A percentile compares a stretch with the other conserved stretches of the same genome.
Conservation (phyloP, 1,140 invertebrate species). For the Apis mellifera region Amel_HAv3.1 CM009943.2:6287001-6287500, state of each 20-base stretch:
- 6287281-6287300: slow-evolving; percentile 64
- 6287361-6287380: slow-evolving; percentile 34
- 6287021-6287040: slow-evolving; percentile 71
- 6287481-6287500: too few species aligned
- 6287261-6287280: background rate
- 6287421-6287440: slow-evolving; percentile 13
- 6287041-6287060: slow-evolving; percentile 59
- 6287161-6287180: slow-evolving; percentile 62
- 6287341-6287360: slow-evolving; percentile 27
- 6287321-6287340: slow-evolving; percentile 42
- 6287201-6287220: too few species aligned
- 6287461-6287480: too few species aligned
- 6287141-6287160: slow-evolving; percentile 67
- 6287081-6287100: slow-evolving; percentile 58
- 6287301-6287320: slow-evolving; percentile 33
- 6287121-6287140: slow-evolving; percentile 57
- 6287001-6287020: slow-evolving; percentile 74
- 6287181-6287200: background rate
- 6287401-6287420: slow-evolving; percentile 27
- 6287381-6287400: slow-evolving; percentile 48
- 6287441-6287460: slow-evolving; percentile 29
- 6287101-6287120: slow-evolving; percentile 65
- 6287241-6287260: too few species aligned
- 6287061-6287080: slow-evolving; percentile 71
- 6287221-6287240: too few species aligned